Evolutionary conservation across 2,888 invertebrate species (phyloP), one percentile per base, ranked within the genome.

Genomic region (Dendrolimus houi): DNA sequence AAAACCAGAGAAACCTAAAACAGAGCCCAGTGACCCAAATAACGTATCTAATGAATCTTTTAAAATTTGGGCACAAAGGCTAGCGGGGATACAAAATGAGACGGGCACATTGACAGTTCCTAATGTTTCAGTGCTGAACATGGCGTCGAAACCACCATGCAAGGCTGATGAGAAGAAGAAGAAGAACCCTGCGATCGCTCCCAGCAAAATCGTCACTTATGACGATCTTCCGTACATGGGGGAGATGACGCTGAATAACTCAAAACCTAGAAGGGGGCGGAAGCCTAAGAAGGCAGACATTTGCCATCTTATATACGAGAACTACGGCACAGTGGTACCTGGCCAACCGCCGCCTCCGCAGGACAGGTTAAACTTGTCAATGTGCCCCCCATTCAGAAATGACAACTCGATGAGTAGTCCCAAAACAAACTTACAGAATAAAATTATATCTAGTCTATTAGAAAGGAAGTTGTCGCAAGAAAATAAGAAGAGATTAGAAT

Each of bases 251-350:
- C 81, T 97, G 57, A 96, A 97, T 74, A 96, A 97, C 81, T 95
- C 95, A 12, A 96, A 96, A 68, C 97, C 97, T 0, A 86, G 97
- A 52, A 91, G 97, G 61, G 97, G 97, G 0, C 91, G 97, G 14
- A 97, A 97, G 74, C 97, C 97, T 0, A 97, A 97, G 76, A 97
- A 97, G 79, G 96, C 97, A 0, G 97, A 97, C 73, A 97, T 97
- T 65, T 97, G 97, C 65, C 97, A 97, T 74, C 86, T 97, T 54
- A 97, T 97, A 66, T 97, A 97, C 74, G 97, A 97, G 77, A 97
- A 97, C 79, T 97, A 97, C 75, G 97, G 97, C 3, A 97, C 96
- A 0, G 95, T 96, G 12, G 93, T 96, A 56, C 96, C 96, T 0
- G 95, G 95, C 0, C 95, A 94, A 9, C 95, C 95, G 0, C 91